Evolutionary conservation across 2,888 invertebrate genomes (phyloP), one percentile per base, ranked within the genome.

Genomic region (Rhamnusium bicolor): DNA sequence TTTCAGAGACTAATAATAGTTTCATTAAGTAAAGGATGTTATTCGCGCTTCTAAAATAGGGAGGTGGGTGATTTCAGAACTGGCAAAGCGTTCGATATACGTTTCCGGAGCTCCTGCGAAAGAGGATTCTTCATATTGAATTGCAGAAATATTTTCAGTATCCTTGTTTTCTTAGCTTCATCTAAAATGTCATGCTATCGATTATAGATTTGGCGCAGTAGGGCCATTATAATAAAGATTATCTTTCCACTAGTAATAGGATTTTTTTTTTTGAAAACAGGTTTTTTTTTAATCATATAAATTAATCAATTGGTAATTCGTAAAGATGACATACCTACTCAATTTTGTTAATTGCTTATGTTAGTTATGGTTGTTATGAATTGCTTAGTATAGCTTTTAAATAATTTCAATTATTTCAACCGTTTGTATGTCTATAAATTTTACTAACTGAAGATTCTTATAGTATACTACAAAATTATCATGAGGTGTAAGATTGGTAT

Each of bases 1-100:
- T 75, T 73, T 73, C 53, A 61, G 56, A 71, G 65, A 47, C 72
- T 71, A 75, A 78, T 77, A 75, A 78, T 75, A 69, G 62, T 60
- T 71, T 78, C 75, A 74, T 78, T 78, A 69, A 71, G 51, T 74
- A 49, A 56, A 69, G 62, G 24, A 49, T 51, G 51, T 51, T 51
- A 51, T 19, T 51, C 19, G 51, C 19, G 51, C 51, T 7, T 16
- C 51, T 18, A 51, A 51, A 51, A 51, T 19, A 18, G 18, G 51
- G 51, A 18, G 19, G 6, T 51, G 19, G 19, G 18, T 19, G 51
- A 51, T 51, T 51, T 8, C 10, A 18, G 51, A 18, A 18, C 18
- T 51, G 51, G 51, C n/a, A 3, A n/a, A 40, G n/a, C 40, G 40
- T 40, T 40, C 40, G 10, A 40, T 40, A 40, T 12, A 40, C 40